Percentiles rank a stretch among this genome's conserved stretches.
Conservation (phyloP, 92 coral and sea anemone species). For the Epizoanthus fatuus region DNA sequence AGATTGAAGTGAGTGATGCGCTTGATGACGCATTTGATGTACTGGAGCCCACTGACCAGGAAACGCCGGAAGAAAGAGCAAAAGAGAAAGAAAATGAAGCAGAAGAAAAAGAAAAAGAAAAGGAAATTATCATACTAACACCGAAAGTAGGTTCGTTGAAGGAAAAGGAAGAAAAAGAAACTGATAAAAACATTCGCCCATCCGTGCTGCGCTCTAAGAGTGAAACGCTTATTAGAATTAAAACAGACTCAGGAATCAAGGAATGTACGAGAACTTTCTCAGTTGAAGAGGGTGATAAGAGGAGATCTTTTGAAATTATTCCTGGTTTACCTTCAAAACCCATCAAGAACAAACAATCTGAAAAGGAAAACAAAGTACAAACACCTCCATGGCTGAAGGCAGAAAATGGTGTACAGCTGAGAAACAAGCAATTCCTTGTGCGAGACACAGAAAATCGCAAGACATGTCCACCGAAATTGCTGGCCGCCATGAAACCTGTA, state of each 20-base stretch:
- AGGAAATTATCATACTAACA: not conserved
- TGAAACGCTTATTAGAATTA: constrained; percentile 8
- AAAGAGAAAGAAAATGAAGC: not conserved
- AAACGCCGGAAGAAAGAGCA: not conserved
- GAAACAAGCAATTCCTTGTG: constrained; percentile 33
- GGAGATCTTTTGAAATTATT: not conserved
- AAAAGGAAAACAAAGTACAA: constrained; percentile 21
- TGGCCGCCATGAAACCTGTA: constrained; percentile 9
- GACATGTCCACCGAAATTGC: constrained; percentile 31
- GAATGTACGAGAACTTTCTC: constrained; percentile 2
- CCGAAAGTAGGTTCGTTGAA: not conserved
- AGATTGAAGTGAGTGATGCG: constrained; percentile 28
- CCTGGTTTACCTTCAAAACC: constrained; percentile 5
- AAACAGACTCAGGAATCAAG: constrained; percentile 4
- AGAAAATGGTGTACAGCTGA: not conserved
- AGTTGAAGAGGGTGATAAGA: constrained; percentile 5
- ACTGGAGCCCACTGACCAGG: constrained; percentile 24
- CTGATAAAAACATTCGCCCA: not conserved
- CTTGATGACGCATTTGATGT: constrained; percentile 69
- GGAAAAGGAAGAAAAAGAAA: constrained; percentile 17
- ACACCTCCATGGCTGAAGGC: constrained; percentile 7
- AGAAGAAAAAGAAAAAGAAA: constrained; percentile 1
- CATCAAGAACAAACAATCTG: constrained; percentile 12
- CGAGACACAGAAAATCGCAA: constrained; percentile 36
- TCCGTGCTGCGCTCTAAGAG: constrained; percentile 30